Evolutionary conservation across 2,113 vertebrate species (phyloP).

Genomic region (Galbula dea): DNA sequence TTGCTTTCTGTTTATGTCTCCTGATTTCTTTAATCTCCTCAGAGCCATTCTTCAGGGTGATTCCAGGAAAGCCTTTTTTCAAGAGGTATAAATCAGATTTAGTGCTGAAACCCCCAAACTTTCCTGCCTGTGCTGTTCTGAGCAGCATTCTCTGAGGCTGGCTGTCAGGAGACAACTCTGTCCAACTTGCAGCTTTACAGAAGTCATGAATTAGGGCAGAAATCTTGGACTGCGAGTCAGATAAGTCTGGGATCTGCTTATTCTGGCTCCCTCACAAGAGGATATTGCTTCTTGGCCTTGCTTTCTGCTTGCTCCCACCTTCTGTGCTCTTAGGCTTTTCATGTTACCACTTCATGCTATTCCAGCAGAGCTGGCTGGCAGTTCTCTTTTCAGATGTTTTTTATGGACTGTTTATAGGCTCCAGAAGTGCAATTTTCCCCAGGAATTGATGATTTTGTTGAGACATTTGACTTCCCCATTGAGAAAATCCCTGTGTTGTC

Average conservation of each 20-base stretch:
- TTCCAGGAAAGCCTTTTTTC: conserved; percentile 2
- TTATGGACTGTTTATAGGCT: conserved; percentile 50
- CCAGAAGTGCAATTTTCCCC: conserved; percentile 37
- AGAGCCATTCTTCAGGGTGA: not conserved
- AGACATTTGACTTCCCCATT: conserved; percentile 27
- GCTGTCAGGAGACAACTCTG: not conserved
- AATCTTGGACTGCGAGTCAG: not conserved
- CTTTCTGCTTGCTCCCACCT: conserved; percentile 31
- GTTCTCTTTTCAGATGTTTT: conserved; percentile 32
- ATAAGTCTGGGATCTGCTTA: conserved; percentile 24
- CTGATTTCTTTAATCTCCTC: not conserved
- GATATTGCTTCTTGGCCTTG: conserved; percentile 42
- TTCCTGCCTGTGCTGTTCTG: not conserved
- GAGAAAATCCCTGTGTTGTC: not conserved
- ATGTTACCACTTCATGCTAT: not conserved
- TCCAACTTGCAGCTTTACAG: not conserved
- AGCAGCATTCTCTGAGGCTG: not conserved
- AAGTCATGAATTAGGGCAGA: conserved; percentile 13
- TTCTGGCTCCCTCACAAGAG: conserved; percentile 32
- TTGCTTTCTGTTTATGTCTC: not conserved
- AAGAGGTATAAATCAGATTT: not conserved
- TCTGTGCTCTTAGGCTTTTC: conserved; percentile 20
- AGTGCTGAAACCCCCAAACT: not conserved
- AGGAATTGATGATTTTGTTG: conserved; percentile 24
- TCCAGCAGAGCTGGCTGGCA: conserved; percentile 45